Percentiles rank a stretch among this genome's conserved stretches.
Evolutionary conservation across 2,888 invertebrate genomes (phyloP).

Genomic region (Terebella lapidaria): DNA sequence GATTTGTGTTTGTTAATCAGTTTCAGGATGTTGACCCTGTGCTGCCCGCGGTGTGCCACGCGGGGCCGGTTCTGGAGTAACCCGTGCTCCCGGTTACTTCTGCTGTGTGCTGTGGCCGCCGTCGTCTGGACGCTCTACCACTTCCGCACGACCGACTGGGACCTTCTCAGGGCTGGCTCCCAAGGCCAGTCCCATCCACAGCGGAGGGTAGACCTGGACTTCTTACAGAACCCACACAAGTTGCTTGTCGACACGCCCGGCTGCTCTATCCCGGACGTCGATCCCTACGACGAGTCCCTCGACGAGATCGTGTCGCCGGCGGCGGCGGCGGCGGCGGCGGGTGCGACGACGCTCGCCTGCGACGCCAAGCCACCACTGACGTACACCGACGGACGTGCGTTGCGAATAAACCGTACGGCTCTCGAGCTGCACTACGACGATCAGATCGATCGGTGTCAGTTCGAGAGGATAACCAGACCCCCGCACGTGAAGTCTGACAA

Average conservation of each 20-base stretch:
- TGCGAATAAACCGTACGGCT: slow-evolving; percentile 31
- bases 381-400: slow-evolving; percentile 28
- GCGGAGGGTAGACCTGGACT: no score
- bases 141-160: no score
- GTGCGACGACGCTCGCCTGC: slow-evolving; percentile 26
- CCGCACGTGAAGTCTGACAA: slow-evolving; percentile 16
- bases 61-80: background rate
- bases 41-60: background rate
- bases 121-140: background rate
- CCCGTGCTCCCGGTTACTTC: background rate
- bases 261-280: background rate
- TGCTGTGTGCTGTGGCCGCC: background rate
- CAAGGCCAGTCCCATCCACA: no score
- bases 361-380: slow-evolving; percentile 31
- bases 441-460: slow-evolving; percentile 29
- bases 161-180: no score
- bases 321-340: slow-evolving; percentile 11
- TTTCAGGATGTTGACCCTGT: background rate
- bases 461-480: slow-evolving; percentile 33
- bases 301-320: background rate
- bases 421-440: slow-evolving; percentile 25
- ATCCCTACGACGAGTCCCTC: background rate
- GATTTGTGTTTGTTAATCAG: no score
- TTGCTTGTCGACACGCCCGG: slow-evolving; percentile 1
- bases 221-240: no score